Base-by-base conservation (phyloP, 35 echinoderm and acorn worm genomes). In the Patiria miniata region DNA sequence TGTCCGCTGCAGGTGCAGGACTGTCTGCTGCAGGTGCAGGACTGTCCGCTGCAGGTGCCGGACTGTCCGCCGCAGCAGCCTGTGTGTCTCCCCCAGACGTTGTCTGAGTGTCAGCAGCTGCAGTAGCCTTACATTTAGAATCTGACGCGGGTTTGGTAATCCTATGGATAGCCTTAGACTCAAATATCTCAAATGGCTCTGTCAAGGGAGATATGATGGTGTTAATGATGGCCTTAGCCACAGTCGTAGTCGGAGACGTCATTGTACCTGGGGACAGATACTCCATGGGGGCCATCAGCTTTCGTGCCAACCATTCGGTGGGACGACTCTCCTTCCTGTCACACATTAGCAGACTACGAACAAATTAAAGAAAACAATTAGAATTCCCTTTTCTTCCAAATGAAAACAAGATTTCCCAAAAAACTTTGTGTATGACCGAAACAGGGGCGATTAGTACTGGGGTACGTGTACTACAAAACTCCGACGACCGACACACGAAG, bases 181-280 rank as follows among this genome's bases (percentile, higher is more conserved):
- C 65, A 73, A 73, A 28, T 34, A 73, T 73, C 65, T 73, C 65
- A 10, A 73, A 10, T 0, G 65, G 19, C 29, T 73, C 19, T 14
- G 18, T 73, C 26, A 16, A 22, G 14, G 22, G 80, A 52, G 40
- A 33, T 52, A 52, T 23, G 51, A 52, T 52, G 28, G 29, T 52
- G 52, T 93, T 88, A 9, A 97, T 83, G 87, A 97, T 87, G 7
- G 90, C 91, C 58, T 97, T 91, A 37, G 89, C 94, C 14, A 97
- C 84, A 38, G 82, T 90, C 16, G 61, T 22, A 0, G 91, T 93
- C 0, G 87, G 81, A 38, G 83, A 86, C 4, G 87, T 93, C 8
- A 82, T 79, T 8, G 36, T 36, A 0, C 90, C 90, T 6, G 94
- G 94, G 1, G 52, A 39, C 16, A 93, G 39, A 30, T 93, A 90